Base-by-base conservation (phyloP, 2,888 invertebrate genomes). In the Calameuta idolon region DNA sequence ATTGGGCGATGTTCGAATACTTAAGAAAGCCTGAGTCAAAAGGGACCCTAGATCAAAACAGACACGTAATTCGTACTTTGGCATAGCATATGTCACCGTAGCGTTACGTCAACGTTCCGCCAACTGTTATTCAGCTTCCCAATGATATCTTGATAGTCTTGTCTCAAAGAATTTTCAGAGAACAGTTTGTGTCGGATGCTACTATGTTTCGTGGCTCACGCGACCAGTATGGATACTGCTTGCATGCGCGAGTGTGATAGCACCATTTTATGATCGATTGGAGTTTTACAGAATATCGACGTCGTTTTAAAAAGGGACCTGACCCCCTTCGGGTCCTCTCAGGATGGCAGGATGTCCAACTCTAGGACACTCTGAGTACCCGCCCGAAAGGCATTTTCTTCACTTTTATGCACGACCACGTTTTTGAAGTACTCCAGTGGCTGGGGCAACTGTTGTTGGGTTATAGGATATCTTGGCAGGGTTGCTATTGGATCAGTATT, bases 401-500 rank as follows among this genome's bases (percentile, higher is more conserved):
- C 88, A 82, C 89, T 90, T 69, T 89, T 89, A 81, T 90, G 89
- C 75, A 87, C 85, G 69, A 88, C 34, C 9, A 87, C 85, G 73
- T 88, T 87, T 30, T 88, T 89, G 33, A 90, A 86, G 69, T 89
- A 85, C 23, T 86, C 85, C 31, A 88, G 73, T 15, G 78, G 78
- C 40, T 87, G 87, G 37, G 87, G 86, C 71, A 87, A 87, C n/a
- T 86, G 86, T 34, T 82, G 77, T 12, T 80, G 74, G 23, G 83
- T 77, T 1, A 85, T 82, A 4, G 87, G 83, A 78, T 89, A 86
- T 75, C 91, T 84, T 0, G 91, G 91, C 40, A 91, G 76, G 2
- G 91, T 91, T 0, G 91, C 91, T 11, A 91, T 91, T 0, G 91
- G 90, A 81, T 91, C 90, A 15, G 87, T 89, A 40, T 88, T 87